Percentiles rank a stretch among this genome's conserved stretches.
Evolutionary conservation across 2,113 vertebrate species (phyloP).

Genomic region (Notothenia coriiceps): DNA sequence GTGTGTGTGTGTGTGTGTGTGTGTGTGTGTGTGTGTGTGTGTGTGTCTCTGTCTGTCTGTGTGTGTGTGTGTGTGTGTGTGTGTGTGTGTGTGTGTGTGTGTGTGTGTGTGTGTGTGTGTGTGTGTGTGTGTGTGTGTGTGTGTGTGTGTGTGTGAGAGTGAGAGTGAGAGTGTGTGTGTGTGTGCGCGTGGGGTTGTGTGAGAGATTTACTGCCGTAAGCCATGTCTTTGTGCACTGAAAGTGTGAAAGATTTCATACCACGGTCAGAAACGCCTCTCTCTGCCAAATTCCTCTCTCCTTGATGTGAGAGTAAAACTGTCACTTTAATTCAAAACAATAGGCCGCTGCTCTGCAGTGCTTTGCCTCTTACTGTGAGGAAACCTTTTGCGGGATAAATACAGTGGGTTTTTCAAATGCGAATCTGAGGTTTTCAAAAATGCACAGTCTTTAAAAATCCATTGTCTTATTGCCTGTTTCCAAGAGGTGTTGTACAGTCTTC

Average conservation of each 20-base stretch:
- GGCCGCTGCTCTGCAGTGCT: not conserved
- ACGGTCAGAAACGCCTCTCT: slow-evolving; percentile 14
- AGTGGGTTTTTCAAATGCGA: not conserved
- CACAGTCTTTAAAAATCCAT: not conserved
- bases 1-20: slow-evolving; percentile 10
- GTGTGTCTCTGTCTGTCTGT: no score
- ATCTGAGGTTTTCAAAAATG: not conserved
- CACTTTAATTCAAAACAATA: slow-evolving; percentile 50
- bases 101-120: slow-evolving; percentile 1
- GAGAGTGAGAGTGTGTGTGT: not conserved
- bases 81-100: slow-evolving; percentile 18
- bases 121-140: not conserved
- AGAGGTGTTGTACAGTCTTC: not conserved
- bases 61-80: not conserved
- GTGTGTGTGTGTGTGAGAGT: not conserved
- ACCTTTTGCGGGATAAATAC: not conserved
- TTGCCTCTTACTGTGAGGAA: not conserved
- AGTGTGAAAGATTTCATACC: slow-evolving; percentile 24
- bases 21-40: slow-evolving; percentile 1
- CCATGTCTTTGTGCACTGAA: slow-evolving; percentile 24
- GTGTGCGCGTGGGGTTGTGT: not conserved
- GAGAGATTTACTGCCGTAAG: slow-evolving; percentile 23
- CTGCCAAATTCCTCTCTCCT: slow-evolving; percentile 33
- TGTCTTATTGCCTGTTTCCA: not conserved
- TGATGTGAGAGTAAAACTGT: slow-evolving; percentile 45